Evolutionary conservation across 1,140 invertebrate genomes (phyloP).

Genomic region (Rhysida immarginata): DNA sequence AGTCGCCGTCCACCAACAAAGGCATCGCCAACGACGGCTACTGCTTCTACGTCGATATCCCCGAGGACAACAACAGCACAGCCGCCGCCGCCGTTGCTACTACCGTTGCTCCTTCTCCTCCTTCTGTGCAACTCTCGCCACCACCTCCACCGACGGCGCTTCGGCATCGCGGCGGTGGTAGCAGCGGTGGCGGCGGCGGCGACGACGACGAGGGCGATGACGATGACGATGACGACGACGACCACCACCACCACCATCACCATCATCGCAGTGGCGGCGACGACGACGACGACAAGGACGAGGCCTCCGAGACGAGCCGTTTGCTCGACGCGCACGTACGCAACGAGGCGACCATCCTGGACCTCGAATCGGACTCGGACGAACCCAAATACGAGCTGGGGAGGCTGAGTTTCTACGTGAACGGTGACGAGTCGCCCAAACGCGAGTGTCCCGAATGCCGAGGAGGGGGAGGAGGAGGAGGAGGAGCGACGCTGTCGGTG

Average conservation of each 20-base stretch:
- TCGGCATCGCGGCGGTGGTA: too few species aligned
- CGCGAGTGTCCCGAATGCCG: too few species aligned
- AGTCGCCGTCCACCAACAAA: too few species aligned
- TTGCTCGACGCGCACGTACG: neutral
- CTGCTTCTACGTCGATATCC: neutral
- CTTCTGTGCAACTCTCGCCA: too few species aligned
- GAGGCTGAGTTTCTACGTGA: conserved; percentile 3
- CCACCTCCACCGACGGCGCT: too few species aligned
- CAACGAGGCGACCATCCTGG: neutral
- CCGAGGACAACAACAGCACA: too few species aligned
- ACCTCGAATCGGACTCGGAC: conserved; percentile 3
- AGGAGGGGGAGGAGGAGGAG: neutral
- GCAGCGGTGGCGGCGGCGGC: too few species aligned
- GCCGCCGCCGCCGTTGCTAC: too few species aligned
- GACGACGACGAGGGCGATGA: too few species aligned
- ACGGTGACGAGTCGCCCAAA: neutral
- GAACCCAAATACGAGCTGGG: conserved; percentile 1
- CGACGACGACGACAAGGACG: neutral
- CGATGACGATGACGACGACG: neutral
- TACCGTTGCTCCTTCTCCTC: too few species aligned
- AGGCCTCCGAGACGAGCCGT: neutral
- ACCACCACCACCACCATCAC: neutral
- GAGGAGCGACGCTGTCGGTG: neutral
- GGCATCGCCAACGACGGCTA: neutral
- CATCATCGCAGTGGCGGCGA: neutral